A percentile compares a stretch with the other conserved stretches of the same genome.
Conservation (phyloP, 2,113 vertebrate species). For the Philantomba maxwellii region DNA sequence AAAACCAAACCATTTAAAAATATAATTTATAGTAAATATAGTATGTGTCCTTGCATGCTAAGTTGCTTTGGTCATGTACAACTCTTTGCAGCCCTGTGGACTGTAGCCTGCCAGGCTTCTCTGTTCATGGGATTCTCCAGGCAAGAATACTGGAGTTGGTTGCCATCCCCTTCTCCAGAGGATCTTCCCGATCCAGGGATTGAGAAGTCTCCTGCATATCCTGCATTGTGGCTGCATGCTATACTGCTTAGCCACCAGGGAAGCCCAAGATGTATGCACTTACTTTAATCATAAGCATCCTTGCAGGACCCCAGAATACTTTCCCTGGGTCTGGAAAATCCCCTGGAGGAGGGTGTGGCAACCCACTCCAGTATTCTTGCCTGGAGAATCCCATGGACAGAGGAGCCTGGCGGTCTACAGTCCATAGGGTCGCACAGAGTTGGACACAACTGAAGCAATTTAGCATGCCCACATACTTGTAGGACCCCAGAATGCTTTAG, state of each 20-base stretch:
- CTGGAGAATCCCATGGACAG: not conserved
- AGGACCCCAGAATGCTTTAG: not conserved
- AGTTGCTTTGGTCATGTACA: not conserved
- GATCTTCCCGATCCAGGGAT: accelerated
- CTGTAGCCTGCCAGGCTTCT: not conserved
- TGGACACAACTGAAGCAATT: not conserved
- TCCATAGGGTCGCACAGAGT: not conserved
- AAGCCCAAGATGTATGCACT: not conserved
- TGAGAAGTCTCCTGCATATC: not conserved
- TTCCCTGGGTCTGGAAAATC: not conserved
- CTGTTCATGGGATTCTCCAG: not conserved
- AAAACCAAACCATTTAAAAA: not conserved
- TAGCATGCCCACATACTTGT: not conserved
- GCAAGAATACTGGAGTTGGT: not conserved
- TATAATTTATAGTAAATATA: not conserved
- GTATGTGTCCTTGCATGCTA: not conserved
- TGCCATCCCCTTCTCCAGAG: not conserved
- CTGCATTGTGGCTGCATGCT: not conserved
- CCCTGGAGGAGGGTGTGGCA: not conserved
- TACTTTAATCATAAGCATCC: not conserved
- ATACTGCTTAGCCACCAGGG: not conserved
- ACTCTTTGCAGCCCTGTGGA: not conserved
- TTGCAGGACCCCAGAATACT: not conserved
- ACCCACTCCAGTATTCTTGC: not conserved
- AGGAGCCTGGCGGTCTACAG: not conserved